Evolutionary conservation across 2,888 invertebrate species (phyloP), one percentile per base, ranked within the genome.

Genomic region (Mongoloraphidia duomilia): DNA sequence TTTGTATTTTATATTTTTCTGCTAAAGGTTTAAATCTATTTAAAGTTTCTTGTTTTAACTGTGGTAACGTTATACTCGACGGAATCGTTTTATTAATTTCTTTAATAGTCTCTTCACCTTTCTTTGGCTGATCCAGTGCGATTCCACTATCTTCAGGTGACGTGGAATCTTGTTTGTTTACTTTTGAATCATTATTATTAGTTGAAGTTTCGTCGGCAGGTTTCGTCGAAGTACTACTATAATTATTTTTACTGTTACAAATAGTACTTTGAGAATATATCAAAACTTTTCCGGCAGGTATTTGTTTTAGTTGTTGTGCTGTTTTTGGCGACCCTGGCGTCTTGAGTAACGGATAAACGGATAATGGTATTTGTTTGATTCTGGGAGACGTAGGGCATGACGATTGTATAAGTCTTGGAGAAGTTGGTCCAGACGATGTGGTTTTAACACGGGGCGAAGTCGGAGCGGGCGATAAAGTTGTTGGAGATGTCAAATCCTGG

Each of bases 361-460:
- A 70, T 46, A 73, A 58, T 11, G 72, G 65, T 49, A 79, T 73
- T 61, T 80, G 75, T 62, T 82, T 82, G 54, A 81, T 73, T 56
- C 80, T 72, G 4, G 81, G 79, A 50, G 79, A 79, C 34, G 79
- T 76, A 34, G 80, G 66, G 38, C 81, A 81, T 34, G 82, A 80
- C 2, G 81, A 79, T 60, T 76, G 80, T 63, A 82, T 83, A 61
- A 82, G 74, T 59, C 81, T 71, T 1, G 87, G 86, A 1, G 86
- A 85, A 36, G 85, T 84, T 55, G 86, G 86, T 56, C 84, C 82
- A 55, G 85, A 83, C 33, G 80, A 77, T 51, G 77, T 77, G 8
- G 38, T 26, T 66, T 76, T 79, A 52, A 80, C 62, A 52, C 77
- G 69, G 37, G 77, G 76, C 3, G 78, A 78, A 26, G 77, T 77